Base-by-base conservation (phyloP, 2,113 vertebrate genomes). In the Takifugu flavidus region DNA sequence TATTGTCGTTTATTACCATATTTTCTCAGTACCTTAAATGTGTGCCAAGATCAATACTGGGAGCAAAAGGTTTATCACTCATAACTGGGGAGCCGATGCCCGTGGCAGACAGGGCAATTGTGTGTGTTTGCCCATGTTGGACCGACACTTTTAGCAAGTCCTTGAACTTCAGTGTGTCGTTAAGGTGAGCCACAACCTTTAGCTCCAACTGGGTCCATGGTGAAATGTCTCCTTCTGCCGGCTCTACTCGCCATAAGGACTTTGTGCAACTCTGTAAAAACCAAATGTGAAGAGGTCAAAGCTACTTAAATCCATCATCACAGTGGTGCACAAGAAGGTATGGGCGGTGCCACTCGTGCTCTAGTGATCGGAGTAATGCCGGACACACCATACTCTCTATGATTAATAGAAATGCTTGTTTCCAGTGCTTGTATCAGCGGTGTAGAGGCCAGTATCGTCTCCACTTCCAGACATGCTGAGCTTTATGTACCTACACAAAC, bases 21-120 rank as follows among this genome's bases (percentile, higher is more conserved):
- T 11, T 10, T 11, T 11, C 34, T 3, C 34, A 39, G 34, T 90
- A 96, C 95, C 93, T 95, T 84, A 96, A 95, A 59, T 87, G 87
- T 4, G 90, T 74, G 28, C 95, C 95, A 27, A 98, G 29, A 57
- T 93, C 83, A 12, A 98, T 83, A 42, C 78, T 83, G 0, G 93
- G 94, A 8, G 69, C 67, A 39, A 96, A 91, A 11, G 92, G 89
- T 44, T 66, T 86, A 80, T 96, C 89, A 0, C 88, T 91, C 79
- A 94, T 78, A 14, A 98, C 92, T 0, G 93, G 94, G 8, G 91
- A 94, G n/a, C 94, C 93, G 0, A 67, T 87, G 59, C 94, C 95
- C 0, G 65, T 77, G 50, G 94, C 95, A 3, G 25, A 65, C 29
- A 98, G 65, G 0, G 70, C 44, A 14, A 95, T 82, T 15, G 14